Evolutionary conservation across 2,113 vertebrate species (phyloP).

Genomic region (Natator depressus): DNA sequence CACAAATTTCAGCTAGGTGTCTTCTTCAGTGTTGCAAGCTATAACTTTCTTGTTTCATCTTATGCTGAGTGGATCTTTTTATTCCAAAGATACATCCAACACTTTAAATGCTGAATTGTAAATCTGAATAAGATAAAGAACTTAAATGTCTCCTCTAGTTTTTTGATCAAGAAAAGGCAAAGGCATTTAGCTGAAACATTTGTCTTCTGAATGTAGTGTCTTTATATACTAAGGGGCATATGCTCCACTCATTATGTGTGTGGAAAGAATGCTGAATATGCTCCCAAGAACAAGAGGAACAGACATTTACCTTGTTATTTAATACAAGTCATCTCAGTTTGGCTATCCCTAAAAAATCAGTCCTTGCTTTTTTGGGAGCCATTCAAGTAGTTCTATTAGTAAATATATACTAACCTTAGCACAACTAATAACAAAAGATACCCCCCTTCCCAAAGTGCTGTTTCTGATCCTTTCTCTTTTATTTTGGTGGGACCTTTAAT

Average conservation of each 20-base stretch:
- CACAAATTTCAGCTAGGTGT: background rate
- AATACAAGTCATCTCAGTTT: background rate
- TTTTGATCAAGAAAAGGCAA: background rate
- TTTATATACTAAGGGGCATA: background rate
- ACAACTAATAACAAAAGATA: background rate
- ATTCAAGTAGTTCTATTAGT: background rate
- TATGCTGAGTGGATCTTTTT: background rate
- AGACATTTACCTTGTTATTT: background rate
- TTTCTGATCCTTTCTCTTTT: background rate
- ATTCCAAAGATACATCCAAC: background rate
- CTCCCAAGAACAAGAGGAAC: background rate
- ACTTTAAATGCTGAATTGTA: background rate
- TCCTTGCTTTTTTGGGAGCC: background rate
- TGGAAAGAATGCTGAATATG: background rate
- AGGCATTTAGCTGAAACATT: background rate
- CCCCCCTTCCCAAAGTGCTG: background rate
- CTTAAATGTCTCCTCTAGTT: background rate
- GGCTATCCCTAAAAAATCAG: background rate
- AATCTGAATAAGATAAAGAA: background rate
- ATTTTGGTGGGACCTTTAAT: constrained; percentile 20
- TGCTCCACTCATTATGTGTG: background rate
- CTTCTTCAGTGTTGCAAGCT: background rate
- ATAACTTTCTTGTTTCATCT: background rate
- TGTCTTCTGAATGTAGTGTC: background rate
- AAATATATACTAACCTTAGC: background rate